Base-by-base conservation (phyloP, 2,113 vertebrate species). In the Neodontobutis hainanensis region DNA sequence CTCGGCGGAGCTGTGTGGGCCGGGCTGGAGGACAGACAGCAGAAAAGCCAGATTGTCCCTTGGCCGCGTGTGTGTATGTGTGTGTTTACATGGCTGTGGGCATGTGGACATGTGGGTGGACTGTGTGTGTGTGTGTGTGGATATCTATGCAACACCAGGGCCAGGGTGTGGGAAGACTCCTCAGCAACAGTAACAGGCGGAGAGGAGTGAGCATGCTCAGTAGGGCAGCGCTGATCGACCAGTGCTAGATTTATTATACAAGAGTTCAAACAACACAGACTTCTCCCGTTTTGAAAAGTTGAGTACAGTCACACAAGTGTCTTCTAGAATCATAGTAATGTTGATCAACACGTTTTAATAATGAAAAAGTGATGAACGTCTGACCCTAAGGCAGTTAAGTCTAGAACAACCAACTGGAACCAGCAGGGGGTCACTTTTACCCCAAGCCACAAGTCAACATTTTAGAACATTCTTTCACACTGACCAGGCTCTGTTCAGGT, bases 1-100 rank as follows among this genome's bases (percentile, higher is more conserved):
- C 70, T 73, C 61, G 61, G 7, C 68, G 16, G 79, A 84, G 79
- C 81, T 86, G 87, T 79, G 88, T 88, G 86, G 89, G 88, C 78
- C 50, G 84, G 73, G 53, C 80, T 78, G 79, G 75, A 86, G 83
- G 88, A 86, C 77, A 68, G 85, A 83, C 85, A 72, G 78, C 76
- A 85, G 71, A 83, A 55, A 85, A 86, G 90, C 86, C 87, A 91
- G 87, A 87, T 90, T 90, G 89, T 87, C 81, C 85, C 84, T 73
- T 61, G 59, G 62, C 61, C 87, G 56, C 65, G 64, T 68, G 70
- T 74, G 64, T 73, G 40, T 61, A 75, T 56, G 62, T 80, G 65
- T 70, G 81, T 78, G 81, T 85, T 65, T 83, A 66, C 65, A 70
- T 82, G 86, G 76, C 65, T 80, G 70, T 84, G 87, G 82, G 56